Percentiles rank a stretch among this genome's conserved stretches.
These are phyloP conservation scores for Drosophila ogumai DNA, from an alignment of 1,140 invertebrate species.

Conservation along the genomic window DNA sequence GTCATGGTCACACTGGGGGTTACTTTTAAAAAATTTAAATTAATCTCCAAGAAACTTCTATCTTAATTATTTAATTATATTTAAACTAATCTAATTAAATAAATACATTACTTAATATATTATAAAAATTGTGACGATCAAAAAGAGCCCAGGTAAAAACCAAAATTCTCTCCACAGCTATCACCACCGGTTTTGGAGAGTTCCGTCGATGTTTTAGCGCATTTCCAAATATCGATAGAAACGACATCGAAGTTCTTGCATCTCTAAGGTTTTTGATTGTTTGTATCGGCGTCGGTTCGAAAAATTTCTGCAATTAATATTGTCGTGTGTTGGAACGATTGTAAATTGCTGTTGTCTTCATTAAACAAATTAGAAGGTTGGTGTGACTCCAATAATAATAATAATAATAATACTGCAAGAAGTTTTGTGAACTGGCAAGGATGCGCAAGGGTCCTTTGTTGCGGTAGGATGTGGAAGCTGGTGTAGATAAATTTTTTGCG, in stretches of 20 bases:
- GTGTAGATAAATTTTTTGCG: constrained; percentile 46
- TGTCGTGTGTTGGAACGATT: constrained; percentile 6
- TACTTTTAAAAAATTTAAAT: no score
- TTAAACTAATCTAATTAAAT: background rate
- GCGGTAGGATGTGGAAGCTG: constrained; percentile 38
- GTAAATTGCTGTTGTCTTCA: background rate
- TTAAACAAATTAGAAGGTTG: constrained; percentile 27
- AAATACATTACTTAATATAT: no score
- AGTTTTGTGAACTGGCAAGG: no score
- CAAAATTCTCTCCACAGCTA: no score
- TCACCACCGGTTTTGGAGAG: background rate
- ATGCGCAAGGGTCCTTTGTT: constrained; percentile 25
- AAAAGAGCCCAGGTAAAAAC: no score
- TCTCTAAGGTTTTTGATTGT: constrained; percentile 9
- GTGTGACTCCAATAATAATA: constrained; percentile 3
- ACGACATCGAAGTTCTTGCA: background rate
- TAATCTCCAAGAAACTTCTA: background rate
- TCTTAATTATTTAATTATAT: background rate
- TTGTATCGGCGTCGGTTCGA: constrained; percentile 45
- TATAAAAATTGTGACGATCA: no score
- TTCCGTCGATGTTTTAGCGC: background rate
- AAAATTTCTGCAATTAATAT: background rate
- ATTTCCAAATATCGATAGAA: background rate
- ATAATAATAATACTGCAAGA: no score
- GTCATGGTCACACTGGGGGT: no score